Evolutionary conservation across 2,113 vertebrate species (phyloP).

Genomic region (Morone chrysops): DNA sequence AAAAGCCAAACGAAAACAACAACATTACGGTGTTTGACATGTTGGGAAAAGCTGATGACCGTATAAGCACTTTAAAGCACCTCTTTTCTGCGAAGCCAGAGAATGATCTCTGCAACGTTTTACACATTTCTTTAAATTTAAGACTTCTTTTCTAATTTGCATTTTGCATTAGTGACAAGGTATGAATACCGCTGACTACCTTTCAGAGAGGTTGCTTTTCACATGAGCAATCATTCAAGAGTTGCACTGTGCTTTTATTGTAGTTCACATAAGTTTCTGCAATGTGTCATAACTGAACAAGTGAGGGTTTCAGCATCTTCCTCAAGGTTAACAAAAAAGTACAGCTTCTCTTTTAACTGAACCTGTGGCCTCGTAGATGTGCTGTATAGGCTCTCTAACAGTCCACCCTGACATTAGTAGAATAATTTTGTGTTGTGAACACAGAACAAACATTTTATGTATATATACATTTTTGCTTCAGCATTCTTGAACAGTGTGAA

Average conservation of each 20-base stretch:
- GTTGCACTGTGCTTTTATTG: not conserved
- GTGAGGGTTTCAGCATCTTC: too few species aligned
- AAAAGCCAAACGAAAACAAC: slow-evolving; percentile 12
- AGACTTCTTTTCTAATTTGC: not conserved
- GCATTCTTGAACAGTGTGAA: too few species aligned
- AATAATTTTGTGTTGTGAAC: not conserved
- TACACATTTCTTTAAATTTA: not conserved
- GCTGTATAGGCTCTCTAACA: too few species aligned
- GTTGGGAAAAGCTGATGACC: not conserved
- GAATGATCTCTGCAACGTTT: not conserved
- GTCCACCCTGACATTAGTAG: not conserved
- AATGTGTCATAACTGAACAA: too few species aligned
- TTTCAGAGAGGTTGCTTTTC: not conserved
- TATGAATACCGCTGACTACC: not conserved
- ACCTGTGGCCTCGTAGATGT: too few species aligned
- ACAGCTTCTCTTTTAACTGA: too few species aligned
- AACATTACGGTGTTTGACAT: slow-evolving; percentile 3
- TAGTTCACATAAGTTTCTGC: not conserved
- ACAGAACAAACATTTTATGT: not conserved
- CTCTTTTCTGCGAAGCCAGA: not conserved
- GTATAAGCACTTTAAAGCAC: not conserved
- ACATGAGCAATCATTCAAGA: not conserved
- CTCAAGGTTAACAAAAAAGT: too few species aligned
- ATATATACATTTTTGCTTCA: too few species aligned
- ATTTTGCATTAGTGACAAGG: not conserved